These are phyloP conservation scores for Cephus pulcher DNA, from an alignment of 2,888 invertebrate species.

Conservation along the genomic window DNA sequence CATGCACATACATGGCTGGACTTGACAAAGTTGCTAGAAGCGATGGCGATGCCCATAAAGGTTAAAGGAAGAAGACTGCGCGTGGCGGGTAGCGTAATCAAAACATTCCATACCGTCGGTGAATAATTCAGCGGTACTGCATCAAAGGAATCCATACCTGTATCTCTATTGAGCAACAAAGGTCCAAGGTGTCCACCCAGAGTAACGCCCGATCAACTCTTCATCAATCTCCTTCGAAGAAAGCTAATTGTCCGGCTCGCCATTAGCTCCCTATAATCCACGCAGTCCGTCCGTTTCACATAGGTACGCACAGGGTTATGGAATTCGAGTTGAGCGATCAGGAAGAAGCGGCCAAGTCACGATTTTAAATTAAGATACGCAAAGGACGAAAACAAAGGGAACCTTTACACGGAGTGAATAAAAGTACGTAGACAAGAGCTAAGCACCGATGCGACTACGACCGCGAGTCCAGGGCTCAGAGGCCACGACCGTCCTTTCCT, in stretches of 20 bases:
- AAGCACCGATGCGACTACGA: no score
- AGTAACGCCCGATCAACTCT: neutral
- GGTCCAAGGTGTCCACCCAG: neutral
- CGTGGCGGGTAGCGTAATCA: neutral
- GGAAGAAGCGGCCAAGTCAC: neutral
- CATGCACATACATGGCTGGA: no score
- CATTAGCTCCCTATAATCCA: neutral
- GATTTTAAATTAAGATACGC: neutral
- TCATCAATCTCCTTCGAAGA: neutral
- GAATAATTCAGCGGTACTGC: slow-evolving; percentile 6
- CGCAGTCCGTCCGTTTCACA: no score
- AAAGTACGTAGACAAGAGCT: no score
- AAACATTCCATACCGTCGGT: neutral
- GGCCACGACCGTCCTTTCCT: no score
- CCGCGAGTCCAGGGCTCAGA: no score
- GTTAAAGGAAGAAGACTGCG: neutral
- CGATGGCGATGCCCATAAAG: no score
- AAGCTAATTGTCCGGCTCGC: neutral
- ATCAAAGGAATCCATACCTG: neutral
- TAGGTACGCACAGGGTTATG: neutral
- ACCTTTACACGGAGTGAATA: no score
- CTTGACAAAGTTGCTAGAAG: no score
- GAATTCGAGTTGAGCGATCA: neutral
- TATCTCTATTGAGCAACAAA: neutral
- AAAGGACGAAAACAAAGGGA: neutral